Percentiles rank a stretch among this genome's conserved stretches.
These are phyloP conservation scores for Cactoblastis cactorum DNA, from an alignment of 2,888 invertebrate species.

Conservation along the genomic window DNA sequence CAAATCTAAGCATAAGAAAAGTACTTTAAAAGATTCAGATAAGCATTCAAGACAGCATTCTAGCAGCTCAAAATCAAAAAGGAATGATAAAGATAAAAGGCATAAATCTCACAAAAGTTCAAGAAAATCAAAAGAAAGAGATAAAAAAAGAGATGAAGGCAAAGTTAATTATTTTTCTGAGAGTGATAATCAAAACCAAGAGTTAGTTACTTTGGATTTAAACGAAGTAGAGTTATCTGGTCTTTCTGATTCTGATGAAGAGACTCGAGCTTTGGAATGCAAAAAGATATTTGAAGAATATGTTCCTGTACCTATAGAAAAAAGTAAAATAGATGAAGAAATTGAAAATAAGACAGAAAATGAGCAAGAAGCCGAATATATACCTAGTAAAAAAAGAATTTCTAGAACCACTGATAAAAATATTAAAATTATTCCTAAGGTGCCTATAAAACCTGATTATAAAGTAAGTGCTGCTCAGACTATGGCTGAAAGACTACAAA, in stretches of 20 bases:
- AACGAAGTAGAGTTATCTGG: constrained; percentile 16
- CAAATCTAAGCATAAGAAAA: constrained; percentile 35
- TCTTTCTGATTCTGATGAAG: constrained; percentile 81
- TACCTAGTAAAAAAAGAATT: constrained; percentile 82
- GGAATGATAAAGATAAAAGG: constrained; percentile 37
- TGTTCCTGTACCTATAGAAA: constrained; percentile 74
- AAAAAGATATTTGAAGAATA: constrained; percentile 92
- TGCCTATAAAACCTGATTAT: constrained; percentile 72
- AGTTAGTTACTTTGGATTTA: constrained; percentile 27
- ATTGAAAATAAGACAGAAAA: constrained; percentile 31
- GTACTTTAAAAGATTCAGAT: constrained; percentile 33
- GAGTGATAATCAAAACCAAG: constrained; percentile 38
- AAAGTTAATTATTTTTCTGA: constrained; percentile 39
- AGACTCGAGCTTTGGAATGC: constrained; percentile 89
- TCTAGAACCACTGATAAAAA: constrained; percentile 83
- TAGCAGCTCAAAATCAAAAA: constrained; percentile 40
- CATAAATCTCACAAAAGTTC: constrained; percentile 45
- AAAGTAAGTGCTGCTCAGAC: constrained; percentile 78
- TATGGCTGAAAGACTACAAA: constrained; percentile 69
- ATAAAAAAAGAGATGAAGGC: constrained; percentile 33
- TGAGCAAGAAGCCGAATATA: constrained; percentile 58
- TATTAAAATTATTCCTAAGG: constrained; percentile 48
- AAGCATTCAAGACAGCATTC: constrained; percentile 37
- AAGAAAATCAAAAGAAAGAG: constrained; percentile 43
- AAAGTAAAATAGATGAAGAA: constrained; percentile 43